Evolutionary conservation across 2,113 vertebrate species (phyloP), one percentile per base, ranked within the genome.

Genomic region (Tychaedon coryphoeus): DNA sequence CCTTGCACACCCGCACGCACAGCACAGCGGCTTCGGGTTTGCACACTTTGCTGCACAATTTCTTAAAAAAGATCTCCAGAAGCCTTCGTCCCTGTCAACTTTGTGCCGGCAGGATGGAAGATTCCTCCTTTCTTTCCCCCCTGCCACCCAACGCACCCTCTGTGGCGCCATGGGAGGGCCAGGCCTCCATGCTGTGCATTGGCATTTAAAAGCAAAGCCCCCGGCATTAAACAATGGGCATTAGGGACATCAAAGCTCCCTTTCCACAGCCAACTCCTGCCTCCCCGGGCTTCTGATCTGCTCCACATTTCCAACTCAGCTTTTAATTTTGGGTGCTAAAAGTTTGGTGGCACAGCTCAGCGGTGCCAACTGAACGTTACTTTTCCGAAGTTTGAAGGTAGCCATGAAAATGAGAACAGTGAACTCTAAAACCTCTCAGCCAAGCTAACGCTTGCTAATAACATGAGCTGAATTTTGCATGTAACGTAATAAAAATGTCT

Each of bases 171-270:
- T 70, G 58, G 95, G 97, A 93, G 96, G 95, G 79, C 95, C 73
- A 25, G 26, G 96, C 88, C 89, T 91, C 88, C 97, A 90, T 17
- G 92, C 96, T 88, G 97, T 91, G 97, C 92, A 10, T 47, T 69
- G 93, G 90, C 88, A 90, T 90, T 93, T 80, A 67, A 92, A 94
- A 91, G 97, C 79, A 88, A 84, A 88, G 48, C 24, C 50, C 43
- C 77, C 31, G 61, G 51, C 91, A 19, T 84, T 58, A 96, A 96
- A 97, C 97, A 96, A 97, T 25, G 93, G 96, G 66, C 86, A 71
- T 65, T 43, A 83, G 1, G 69, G n/a, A 80, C 58, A 69, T 79
- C 51, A 77, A 94, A 84, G 88, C 8, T 36, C 64, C 71, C 47
- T 48, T 56, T 69, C 45, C 57, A 31, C 86, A 61, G 86, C 72